phyloP scores from a whole-genome alignment of 1,140 invertebrate species.

The Linepithema humile region DNA sequence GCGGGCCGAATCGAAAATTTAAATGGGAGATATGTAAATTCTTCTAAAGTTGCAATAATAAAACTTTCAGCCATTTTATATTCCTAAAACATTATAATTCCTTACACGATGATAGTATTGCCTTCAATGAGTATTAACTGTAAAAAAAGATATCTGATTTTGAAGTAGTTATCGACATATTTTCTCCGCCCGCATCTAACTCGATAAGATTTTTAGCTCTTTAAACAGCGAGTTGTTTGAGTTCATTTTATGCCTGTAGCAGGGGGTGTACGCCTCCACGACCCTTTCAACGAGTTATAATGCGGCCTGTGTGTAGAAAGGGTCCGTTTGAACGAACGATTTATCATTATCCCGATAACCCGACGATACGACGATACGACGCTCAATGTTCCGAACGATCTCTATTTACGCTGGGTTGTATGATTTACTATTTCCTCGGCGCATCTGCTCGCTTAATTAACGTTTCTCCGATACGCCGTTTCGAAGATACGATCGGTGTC shows the following conservation, averaged over 20 bases:
- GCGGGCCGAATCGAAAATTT: background rate
- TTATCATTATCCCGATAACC: slow-evolving; percentile 81
- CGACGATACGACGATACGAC: slow-evolving; percentile 74
- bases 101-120: background rate
- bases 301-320: slow-evolving; percentile 57
- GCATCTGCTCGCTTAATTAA: slow-evolving; percentile 78
- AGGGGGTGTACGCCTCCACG: slow-evolving; percentile 47
- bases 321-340: slow-evolving; percentile 75
- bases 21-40: background rate
- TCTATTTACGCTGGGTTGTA: slow-evolving; percentile 64
- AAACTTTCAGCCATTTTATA: background rate
- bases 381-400: slow-evolving; percentile 69
- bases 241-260: slow-evolving; percentile 56
- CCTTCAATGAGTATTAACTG: background rate
- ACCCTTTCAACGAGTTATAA: slow-evolving; percentile 77
- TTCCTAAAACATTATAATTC: background rate
- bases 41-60: background rate
- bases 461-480: slow-evolving; percentile 67
- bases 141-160: background rate
- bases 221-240: slow-evolving; percentile 18
- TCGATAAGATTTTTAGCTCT: slow-evolving; percentile 29
- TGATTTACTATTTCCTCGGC: slow-evolving; percentile 80
- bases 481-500: slow-evolving; percentile 60
- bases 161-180: background rate
- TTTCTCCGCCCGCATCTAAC: background rate